Evolutionary conservation across 2,888 invertebrate species (phyloP), one percentile per base, ranked within the genome.

Genomic region (Melanostoma scalare): DNA sequence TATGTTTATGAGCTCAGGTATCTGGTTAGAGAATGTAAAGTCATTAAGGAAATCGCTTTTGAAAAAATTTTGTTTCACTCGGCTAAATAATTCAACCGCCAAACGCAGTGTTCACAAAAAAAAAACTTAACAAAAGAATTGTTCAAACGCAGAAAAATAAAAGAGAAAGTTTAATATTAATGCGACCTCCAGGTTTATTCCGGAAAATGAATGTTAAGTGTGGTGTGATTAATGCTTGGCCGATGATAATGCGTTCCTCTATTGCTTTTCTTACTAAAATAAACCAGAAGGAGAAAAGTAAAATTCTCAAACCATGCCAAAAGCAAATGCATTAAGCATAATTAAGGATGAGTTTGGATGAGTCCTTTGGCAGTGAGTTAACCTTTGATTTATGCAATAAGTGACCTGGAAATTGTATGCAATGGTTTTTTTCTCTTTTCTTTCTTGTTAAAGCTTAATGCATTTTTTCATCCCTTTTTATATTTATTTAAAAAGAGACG

Each of bases 261-360:
- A 20, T 20, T 20, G 9, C 36, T 6, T 58, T 53, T 60, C 61
- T 67, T 53, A 8, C 53, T 33, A 52, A 35, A 42, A 44, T 2
- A 5, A 10, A 36, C n/a, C 6, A 48, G n/a, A 8, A 36, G 10
- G n/a, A 30, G 1, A 30, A 33, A 35, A 52, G 31, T 40, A 42
- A 33, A 33, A 42, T 8, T 30, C 42, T 65, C 36, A 20, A 56
- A 46, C 6, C 36, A 72, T 71, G 71, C 55, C 81, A 69, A 77
- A 77, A 69, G 69, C 58, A 63, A 73, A 53, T 82, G 69, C 82
- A 82, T 82, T 73, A 82, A 82, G 77, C 68, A 74, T 76, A 72
- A 61, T 77, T 82, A 56, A 68, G 68, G 36, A 53, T 56, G 30
- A 75, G 46, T 63, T 76, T 53, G 52, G 44, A 60, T 20, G 20